Evolutionary conservation across 1,140 invertebrate genomes (phyloP).

Genomic region (Wiebesia pumilae): DNA sequence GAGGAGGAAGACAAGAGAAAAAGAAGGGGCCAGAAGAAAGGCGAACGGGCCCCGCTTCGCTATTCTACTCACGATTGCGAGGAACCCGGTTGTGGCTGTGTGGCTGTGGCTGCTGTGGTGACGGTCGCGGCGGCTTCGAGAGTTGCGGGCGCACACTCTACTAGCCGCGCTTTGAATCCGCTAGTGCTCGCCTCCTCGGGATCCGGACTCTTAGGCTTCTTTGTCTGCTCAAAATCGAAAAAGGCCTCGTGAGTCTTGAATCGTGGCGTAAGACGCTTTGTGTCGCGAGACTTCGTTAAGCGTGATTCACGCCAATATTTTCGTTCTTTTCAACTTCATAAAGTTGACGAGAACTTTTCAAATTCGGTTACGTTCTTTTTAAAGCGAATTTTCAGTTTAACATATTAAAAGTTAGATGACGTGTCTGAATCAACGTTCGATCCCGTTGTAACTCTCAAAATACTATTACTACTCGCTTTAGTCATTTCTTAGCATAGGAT

Average conservation of each 20-base stretch:
- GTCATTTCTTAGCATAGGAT: too few relatives aligned
- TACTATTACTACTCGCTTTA: too few relatives aligned
- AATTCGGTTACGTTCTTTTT: background rate
- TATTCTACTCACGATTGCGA: constrained; percentile 47
- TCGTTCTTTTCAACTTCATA: background rate
- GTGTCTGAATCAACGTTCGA: too few relatives aligned
- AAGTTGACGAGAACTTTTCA: background rate
- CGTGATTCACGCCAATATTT: background rate
- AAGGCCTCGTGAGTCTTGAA: constrained; percentile 22
- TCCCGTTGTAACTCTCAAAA: too few relatives aligned
- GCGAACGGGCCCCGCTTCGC: background rate
- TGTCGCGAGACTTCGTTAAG: background rate
- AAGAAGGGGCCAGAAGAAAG: constrained; percentile 16
- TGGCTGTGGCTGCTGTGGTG: constrained; percentile 26
- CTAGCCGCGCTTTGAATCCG: constrained; percentile 36
- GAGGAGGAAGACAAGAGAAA: background rate
- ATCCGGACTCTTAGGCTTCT: constrained; percentile 30
- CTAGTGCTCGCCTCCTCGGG: constrained; percentile 12
- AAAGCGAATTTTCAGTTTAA: too few relatives aligned
- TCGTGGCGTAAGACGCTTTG: background rate
- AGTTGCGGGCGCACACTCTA: background rate
- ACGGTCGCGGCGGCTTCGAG: background rate
- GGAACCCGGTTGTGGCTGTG: constrained; percentile 12
- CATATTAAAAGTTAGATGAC: too few relatives aligned
- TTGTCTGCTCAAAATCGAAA: constrained; percentile 42